A percentile compares a stretch with the other conserved stretches of the same genome.
Evolutionary conservation across 2,888 invertebrate species (phyloP).

Genomic region (Nezara viridula): DNA sequence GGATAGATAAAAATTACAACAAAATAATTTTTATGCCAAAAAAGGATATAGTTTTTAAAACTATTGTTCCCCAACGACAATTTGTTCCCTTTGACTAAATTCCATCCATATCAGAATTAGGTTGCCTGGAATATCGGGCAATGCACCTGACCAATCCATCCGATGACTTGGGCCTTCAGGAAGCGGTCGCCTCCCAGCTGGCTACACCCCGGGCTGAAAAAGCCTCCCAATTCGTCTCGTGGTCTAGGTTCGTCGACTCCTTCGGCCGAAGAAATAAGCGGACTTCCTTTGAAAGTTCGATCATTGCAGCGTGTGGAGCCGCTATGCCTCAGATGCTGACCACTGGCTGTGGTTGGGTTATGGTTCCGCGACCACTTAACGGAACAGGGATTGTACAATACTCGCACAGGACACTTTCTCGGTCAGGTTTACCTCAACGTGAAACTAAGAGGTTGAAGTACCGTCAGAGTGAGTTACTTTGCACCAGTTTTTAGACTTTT

Average conservation of each 20-base stretch:
- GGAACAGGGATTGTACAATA: not conserved
- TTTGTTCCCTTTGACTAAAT: no score
- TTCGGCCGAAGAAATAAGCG: not conserved
- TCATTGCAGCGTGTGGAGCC: not conserved
- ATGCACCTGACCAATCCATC: not conserved
- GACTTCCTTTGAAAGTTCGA: conserved; percentile 12
- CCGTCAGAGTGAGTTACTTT: no score
- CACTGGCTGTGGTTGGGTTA: not conserved
- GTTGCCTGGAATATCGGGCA: not conserved
- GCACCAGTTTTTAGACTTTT: no score
- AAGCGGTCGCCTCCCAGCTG: not conserved
- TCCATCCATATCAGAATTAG: no score
- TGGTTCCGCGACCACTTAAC: conserved; percentile 6
- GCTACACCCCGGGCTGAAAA: not conserved
- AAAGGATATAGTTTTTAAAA: no score
- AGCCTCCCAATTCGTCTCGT: conserved; percentile 13
- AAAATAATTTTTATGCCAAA: no score
- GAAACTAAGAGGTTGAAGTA: not conserved
- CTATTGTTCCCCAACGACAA: no score
- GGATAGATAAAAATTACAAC: no score
- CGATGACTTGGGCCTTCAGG: not conserved
- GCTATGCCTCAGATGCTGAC: not conserved
- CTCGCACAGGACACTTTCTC: not conserved
- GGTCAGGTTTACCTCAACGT: not conserved
- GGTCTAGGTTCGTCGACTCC: conserved; percentile 19